Evolutionary conservation across 2,888 invertebrate genomes (phyloP).

Genomic region (Steromphala cineraria): DNA sequence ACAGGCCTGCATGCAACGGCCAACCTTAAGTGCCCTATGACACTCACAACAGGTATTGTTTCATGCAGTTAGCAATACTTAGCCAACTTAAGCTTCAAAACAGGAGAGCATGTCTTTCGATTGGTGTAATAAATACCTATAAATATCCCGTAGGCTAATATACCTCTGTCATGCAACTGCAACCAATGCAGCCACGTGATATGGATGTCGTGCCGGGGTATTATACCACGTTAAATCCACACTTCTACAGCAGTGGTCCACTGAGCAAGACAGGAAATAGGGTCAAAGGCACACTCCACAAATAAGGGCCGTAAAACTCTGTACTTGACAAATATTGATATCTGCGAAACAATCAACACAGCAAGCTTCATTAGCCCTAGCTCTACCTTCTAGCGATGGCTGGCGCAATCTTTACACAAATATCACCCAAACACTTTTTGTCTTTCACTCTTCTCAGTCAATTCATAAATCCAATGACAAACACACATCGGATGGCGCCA

Average conservation of each 20-base stretch:
- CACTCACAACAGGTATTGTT: background rate
- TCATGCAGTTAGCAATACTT: background rate
- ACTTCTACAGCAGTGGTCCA: background rate
- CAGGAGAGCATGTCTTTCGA: background rate
- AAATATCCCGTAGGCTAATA: constrained; percentile 2
- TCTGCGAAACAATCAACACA: background rate
- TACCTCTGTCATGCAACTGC: background rate
- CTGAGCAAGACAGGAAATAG: background rate
- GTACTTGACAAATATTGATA: background rate
- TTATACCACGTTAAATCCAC: background rate
- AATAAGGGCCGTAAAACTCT: background rate
- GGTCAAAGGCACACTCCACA: background rate
- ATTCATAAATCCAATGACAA: no score
- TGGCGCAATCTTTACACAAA: background rate
- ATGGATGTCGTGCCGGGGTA: background rate
- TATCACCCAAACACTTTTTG: no score
- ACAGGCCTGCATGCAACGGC: background rate
- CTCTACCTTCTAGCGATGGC: no score
- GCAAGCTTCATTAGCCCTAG: background rate
- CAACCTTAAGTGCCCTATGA: background rate
- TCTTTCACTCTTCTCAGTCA: no score
- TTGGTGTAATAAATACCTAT: constrained; percentile 2
- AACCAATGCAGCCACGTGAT: background rate
- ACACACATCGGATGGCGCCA: no score
- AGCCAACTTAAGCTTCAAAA: background rate